These are phyloP conservation scores for Tipula helvola DNA, from an alignment of 2,888 invertebrate genomes.

Conservation along the genomic window DNA sequence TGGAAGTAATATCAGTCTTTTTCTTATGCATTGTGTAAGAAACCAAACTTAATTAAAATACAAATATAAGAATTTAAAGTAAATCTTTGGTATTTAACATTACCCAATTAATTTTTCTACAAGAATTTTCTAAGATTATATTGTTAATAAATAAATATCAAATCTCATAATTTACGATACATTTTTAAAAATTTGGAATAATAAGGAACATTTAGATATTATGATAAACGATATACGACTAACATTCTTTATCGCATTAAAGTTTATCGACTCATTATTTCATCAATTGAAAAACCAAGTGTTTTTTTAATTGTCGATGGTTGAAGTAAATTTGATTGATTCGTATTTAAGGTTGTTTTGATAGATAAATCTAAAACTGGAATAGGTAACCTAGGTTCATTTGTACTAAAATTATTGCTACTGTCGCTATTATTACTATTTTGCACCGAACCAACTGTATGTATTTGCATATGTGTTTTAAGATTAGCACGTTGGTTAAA, in stretches of 20 bases:
- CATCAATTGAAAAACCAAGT: slow-evolving; percentile 74
- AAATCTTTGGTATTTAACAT: not conserved
- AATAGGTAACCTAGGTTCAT: slow-evolving; percentile 13
- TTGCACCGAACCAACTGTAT: slow-evolving; percentile 38
- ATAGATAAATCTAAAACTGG: slow-evolving; percentile 45
- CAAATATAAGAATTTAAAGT: not conserved
- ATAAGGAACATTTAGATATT: not conserved
- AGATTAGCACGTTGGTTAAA: slow-evolving; percentile 89
- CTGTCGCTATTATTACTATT: not conserved
- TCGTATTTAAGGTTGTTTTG: slow-evolving; percentile 27
- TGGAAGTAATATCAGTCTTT: not conserved
- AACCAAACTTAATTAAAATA: not conserved
- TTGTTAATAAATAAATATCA: not conserved
- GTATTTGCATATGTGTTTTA: slow-evolving; percentile 79
- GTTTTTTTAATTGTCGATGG: slow-evolving; percentile 36
- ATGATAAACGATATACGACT: not conserved
- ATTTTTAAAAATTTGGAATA: not conserved
- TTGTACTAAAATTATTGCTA: not conserved
- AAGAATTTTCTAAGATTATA: not conserved
- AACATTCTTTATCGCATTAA: not conserved
- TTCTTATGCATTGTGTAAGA: not conserved
- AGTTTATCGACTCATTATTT: slow-evolving; percentile 71
- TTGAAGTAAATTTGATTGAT: slow-evolving; percentile 21
- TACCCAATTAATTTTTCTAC: not conserved
- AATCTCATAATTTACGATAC: not conserved